Evolutionary conservation across 2,797 vertebrate genomes (phyloP).

Genomic region (Pangasius mekongensis): DNA sequence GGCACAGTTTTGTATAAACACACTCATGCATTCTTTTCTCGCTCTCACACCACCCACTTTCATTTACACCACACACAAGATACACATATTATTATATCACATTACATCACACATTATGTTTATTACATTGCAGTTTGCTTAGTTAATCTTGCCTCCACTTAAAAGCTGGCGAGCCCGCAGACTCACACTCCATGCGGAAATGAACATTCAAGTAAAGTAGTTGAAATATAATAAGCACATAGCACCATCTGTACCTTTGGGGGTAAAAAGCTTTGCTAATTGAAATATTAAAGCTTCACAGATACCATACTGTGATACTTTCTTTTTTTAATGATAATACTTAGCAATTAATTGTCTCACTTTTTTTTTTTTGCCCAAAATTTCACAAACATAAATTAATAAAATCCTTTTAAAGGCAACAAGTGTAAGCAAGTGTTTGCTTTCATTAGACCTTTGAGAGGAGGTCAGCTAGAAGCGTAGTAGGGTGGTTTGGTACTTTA

Average conservation of each 20-base stretch:
- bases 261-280: conserved; percentile 41
- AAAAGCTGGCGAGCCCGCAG: conserved; percentile 49
- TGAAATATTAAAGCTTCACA: conserved; percentile 45
- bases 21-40: not conserved
- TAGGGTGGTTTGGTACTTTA: not conserved
- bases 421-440: not conserved
- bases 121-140: conserved; percentile 11
- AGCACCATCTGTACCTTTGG: conserved; percentile 27
- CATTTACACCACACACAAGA: not conserved
- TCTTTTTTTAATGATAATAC: conserved; percentile 63
- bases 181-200: conserved; percentile 36
- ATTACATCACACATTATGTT: conserved; percentile 18
- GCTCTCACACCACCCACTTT: conserved; percentile 5
- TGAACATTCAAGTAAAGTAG: conserved; percentile 36
- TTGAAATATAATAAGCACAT: conserved; percentile 25
- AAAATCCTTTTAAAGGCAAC: not conserved
- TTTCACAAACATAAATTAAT: conserved; percentile 48
- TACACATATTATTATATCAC: not conserved
- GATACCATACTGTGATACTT: conserved; percentile 34
- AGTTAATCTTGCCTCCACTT: conserved; percentile 46
- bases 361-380: conserved; percentile 45
- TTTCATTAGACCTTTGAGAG: conserved; percentile 14
- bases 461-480: conserved; percentile 4
- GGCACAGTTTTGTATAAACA: not conserved
- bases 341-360: conserved; percentile 63